Evolutionary conservation across 2,797 vertebrate species (phyloP), one percentile per base, ranked within the genome.

Genomic region (Masticophis lateralis): DNA sequence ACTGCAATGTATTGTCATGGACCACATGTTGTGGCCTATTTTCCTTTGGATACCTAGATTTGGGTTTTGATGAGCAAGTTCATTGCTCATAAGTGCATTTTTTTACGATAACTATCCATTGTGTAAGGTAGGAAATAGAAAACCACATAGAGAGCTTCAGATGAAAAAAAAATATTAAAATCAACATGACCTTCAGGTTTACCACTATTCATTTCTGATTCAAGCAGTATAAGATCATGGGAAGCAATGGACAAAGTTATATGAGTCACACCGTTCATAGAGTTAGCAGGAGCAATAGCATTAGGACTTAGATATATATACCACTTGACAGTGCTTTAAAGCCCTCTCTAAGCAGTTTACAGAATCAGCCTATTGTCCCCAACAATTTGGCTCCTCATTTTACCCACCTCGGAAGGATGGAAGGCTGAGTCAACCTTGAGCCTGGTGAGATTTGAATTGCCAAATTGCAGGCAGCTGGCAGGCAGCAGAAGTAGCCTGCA

Each of bases 101-200:
- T 56, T 69, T 16, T 14, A 63, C 55, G 13, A 53, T 53, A 32
- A 79, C 9, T 83, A 56, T 88, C 20, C 22, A 47, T 32, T 53
- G 25, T 16, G 59, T 47, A 91, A 27, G 47, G 37, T 60, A 27
- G 66, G 55, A 93, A 88, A 13, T 94, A 95, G 57, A 2, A 93
- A 94, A 94, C 92, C 92, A 88, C 94, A 93, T 66, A 92, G 0
- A 90, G 95, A 89, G 51, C 59, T 69, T 83, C 16, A 87, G 95
- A 94, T 10, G 93, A 96, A 95, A 96, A 95, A 91, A 93, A 93
- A 94, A 93, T 87, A 94, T 95, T 90, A 94, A 95, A 93, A 94
- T 90, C 91, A 94, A 88, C 51, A 55, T 92, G 94, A 94, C 95
- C 94, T 28, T 91, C 92, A 66, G 88, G 94, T 94, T 94, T 95